Evolutionary conservation across 1,140 invertebrate species (phyloP).

Genomic region (Drosophila hydei): DNA sequence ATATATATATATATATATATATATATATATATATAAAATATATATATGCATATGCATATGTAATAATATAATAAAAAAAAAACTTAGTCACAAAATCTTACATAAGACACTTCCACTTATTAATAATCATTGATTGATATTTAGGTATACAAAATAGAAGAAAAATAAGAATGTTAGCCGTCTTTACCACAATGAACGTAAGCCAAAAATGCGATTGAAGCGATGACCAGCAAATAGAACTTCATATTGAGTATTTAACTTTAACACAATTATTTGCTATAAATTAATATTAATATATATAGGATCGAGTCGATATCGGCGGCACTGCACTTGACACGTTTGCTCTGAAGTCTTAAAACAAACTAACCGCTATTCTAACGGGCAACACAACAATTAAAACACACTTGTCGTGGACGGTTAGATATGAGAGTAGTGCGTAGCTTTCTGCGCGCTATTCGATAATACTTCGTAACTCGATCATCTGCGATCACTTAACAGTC

Average conservation of each 20-base stretch:
- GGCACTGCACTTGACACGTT: background rate
- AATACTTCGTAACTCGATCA: too few species aligned
- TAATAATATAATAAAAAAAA: slow-evolving; percentile 25
- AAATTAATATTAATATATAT: background rate
- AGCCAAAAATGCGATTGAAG: slow-evolving; percentile 53
- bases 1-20: background rate
- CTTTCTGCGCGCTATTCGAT: too few species aligned
- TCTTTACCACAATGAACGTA: slow-evolving; percentile 67
- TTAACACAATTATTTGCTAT: background rate
- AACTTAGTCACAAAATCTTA: slow-evolving; percentile 21
- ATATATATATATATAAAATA: slow-evolving; percentile 35
- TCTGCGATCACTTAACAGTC: too few species aligned
- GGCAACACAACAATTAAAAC: too few species aligned
- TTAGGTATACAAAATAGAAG: background rate
- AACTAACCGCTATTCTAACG: slow-evolving; percentile 15
- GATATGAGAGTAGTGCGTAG: too few species aligned
- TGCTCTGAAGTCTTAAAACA: background rate
- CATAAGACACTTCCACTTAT: slow-evolving; percentile 25
- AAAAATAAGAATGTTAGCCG: background rate
- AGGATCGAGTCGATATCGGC: slow-evolving; percentile 3
- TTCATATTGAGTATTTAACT: slow-evolving; percentile 54
- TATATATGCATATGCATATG: slow-evolving; percentile 27
- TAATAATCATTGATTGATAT: background rate
- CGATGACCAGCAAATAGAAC: slow-evolving; percentile 50
- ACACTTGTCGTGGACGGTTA: background rate